Conservation (phyloP, 2,888 invertebrate genomes). For the Polyommatus iphigenia region DNA sequence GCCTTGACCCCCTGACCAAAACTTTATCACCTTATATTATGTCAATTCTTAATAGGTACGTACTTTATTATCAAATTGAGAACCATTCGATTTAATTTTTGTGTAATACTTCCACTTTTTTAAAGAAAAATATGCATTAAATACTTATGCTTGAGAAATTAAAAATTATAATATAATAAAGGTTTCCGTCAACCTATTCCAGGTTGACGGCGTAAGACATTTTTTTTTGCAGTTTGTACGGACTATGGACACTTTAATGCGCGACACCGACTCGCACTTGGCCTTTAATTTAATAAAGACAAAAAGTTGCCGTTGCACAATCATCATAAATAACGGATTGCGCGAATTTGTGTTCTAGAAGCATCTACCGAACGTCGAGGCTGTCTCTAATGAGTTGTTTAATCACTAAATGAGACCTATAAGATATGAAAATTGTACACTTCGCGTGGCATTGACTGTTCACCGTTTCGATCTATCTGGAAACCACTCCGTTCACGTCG, state of each 20-base stretch:
- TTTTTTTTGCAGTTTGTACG: not conserved
- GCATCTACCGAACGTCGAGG: not conserved
- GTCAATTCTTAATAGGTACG: not conserved
- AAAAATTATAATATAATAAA: not conserved
- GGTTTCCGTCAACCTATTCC: not conserved
- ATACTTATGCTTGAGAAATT: no score
- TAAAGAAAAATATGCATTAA: not conserved
- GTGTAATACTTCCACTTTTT: not conserved
- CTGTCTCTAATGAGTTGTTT: not conserved
- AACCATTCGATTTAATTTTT: no score
- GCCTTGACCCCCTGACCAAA: not conserved
- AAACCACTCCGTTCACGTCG: not conserved
- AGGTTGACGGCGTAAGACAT: not conserved
- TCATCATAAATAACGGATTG: not conserved
- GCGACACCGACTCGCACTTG: not conserved
- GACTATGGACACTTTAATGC: not conserved
- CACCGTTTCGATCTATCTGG: not conserved
- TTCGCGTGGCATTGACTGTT: constrained; percentile 5
- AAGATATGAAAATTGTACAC: not conserved
- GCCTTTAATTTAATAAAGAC: not conserved
- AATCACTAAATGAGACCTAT: not conserved
- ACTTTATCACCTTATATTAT: not conserved
- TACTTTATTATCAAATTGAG: not conserved
- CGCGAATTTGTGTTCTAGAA: not conserved
- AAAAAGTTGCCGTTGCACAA: not conserved